Percentiles rank a stretch among this genome's conserved stretches.
Evolutionary conservation across 2,888 invertebrate genomes (phyloP).

Genomic region (Steromphala cineraria): DNA sequence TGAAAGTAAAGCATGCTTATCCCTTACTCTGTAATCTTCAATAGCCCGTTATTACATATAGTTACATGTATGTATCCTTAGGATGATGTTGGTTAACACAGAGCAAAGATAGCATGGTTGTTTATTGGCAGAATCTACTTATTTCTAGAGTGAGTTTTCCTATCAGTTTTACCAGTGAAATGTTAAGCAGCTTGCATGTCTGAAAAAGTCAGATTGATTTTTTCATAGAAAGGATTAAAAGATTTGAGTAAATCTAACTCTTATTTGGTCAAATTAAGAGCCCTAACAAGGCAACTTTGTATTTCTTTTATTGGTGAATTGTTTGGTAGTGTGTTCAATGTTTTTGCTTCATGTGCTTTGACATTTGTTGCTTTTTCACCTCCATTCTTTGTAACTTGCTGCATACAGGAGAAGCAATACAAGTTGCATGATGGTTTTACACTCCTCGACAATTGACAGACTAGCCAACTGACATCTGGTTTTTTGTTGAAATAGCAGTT

Average conservation of each 20-base stretch:
- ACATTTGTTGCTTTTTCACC: background rate
- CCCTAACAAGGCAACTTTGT: background rate
- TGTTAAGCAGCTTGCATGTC: background rate
- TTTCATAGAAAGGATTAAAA: background rate
- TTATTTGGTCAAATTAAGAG: background rate
- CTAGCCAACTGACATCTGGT: too few relatives aligned
- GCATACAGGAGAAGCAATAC: background rate
- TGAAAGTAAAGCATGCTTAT: background rate
- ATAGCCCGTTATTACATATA: background rate
- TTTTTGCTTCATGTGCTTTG: slow-evolving; percentile 10
- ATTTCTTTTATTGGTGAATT: background rate
- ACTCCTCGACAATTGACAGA: too few relatives aligned
- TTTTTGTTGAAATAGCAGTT: too few relatives aligned
- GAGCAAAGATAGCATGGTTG: background rate
- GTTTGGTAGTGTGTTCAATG: slow-evolving; percentile 3
- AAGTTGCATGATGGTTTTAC: too few relatives aligned
- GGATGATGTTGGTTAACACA: background rate
- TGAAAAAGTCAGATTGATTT: background rate
- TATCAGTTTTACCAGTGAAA: background rate
- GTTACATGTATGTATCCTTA: slow-evolving; percentile 6
- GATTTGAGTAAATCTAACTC: background rate
- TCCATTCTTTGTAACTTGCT: background rate
- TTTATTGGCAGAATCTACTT: slow-evolving; percentile 16
- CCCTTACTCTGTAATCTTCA: background rate
- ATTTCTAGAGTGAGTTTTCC: background rate